Percentiles rank a stretch among this genome's conserved stretches.
Conservation (phyloP, 2,113 vertebrate species). For the Oophaga pumilio region DNA sequence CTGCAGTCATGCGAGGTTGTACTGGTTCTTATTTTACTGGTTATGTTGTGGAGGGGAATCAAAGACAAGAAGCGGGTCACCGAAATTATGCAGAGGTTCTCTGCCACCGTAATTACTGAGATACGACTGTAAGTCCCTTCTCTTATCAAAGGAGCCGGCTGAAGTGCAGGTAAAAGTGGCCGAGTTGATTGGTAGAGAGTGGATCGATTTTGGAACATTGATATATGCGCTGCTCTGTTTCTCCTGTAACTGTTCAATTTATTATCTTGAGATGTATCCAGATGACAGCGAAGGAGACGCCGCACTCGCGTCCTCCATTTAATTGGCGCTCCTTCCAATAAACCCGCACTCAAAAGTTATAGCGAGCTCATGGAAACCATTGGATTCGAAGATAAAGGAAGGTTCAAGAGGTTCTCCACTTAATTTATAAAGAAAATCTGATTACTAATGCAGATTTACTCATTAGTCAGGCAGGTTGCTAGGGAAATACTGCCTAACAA, state of each 20-base stretch:
- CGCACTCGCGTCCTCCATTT: too few species aligned
- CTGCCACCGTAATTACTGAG: not conserved
- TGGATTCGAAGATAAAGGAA: too few species aligned
- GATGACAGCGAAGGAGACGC: not conserved
- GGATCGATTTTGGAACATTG: not conserved
- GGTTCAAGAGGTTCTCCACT: too few species aligned
- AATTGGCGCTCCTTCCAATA: too few species aligned
- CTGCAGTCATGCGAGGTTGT: slow-evolving; percentile 20
- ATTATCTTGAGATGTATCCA: not conserved
- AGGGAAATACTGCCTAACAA: too few species aligned
- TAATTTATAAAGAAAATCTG: too few species aligned
- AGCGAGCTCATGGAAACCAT: too few species aligned
- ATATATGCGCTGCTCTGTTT: not conserved
- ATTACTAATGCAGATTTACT: too few species aligned
- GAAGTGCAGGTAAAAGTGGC: not conserved
- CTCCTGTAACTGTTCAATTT: not conserved
- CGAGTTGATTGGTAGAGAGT: not conserved
- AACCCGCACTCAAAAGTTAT: too few species aligned
- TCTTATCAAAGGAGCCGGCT: not conserved
- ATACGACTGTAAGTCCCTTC: not conserved
- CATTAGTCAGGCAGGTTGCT: too few species aligned
- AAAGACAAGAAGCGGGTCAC: slow-evolving; percentile 9
- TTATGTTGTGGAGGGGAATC: not conserved
- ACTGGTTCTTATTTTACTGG: slow-evolving; percentile 30
- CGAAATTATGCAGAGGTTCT: not conserved